Base-by-base conservation (phyloP, 2,113 vertebrate species). In the Myrmecobius fasciatus region DNA sequence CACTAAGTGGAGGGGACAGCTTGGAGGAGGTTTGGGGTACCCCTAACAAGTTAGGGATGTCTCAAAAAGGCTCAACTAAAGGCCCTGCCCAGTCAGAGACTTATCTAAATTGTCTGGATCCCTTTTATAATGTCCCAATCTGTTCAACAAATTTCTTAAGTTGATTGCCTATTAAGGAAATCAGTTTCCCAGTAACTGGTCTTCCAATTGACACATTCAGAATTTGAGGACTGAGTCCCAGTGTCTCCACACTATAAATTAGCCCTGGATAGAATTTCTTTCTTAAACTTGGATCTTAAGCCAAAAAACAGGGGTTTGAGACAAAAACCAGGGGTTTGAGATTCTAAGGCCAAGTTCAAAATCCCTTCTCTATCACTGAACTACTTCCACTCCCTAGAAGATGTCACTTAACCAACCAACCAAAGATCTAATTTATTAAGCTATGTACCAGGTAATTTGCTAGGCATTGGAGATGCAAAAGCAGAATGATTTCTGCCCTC, bases 361-460 rank as follows among this genome's bases (percentile, higher is more conserved):
- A 24, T 83, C 67, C n/a, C n/a, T 43, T 43, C n/a, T 83, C n/a
- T 43, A 83, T 20, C 36, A 24, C 17, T 83, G 22, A 83, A 83
- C 14, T 43, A 43, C n/a, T n/a, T 83, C 17, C n/a, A 24, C 6
- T 0, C 0, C n/a, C 1, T 22, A 2, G n/a, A 17, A 6, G 17
- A 22, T 75, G 17, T 43, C 67, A 83, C 20, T 43, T 83, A 83
- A 43, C 43, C 20, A 43, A 43, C 17, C n/a, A 43, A 83, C 8
- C n/a, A 24, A 83, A 24, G n/a, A 83, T 24, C 17, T 22, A 43
- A 83, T 43, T 83, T 43, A 43, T 43, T n/a, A 43, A 83, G 36
- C 67, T 83, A 67, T 67, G 31, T 11, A 75, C 36, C 60, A 22
- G 6, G 67, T 83, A 83, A 24, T 43, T 43, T 83, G n/a, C 17